phyloP scores from a whole-genome alignment of 92 coral and sea anemone species.

The Epizoanthus scotinus region DNA sequence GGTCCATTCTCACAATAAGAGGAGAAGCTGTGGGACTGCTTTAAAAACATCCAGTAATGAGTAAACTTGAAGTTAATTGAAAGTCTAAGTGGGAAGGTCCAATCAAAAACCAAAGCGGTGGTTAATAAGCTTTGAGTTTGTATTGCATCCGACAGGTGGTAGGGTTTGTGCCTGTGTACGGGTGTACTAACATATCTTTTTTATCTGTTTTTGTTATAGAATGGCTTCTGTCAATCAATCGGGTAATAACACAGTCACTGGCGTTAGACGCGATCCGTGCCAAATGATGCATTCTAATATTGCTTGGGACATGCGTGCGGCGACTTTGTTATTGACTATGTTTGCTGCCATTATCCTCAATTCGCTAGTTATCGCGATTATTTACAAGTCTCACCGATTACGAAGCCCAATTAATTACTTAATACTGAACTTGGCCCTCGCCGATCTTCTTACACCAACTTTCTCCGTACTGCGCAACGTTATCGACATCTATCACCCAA shows the following conservation, averaged over 20 bases:
- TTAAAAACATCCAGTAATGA: no score
- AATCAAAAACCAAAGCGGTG: no score
- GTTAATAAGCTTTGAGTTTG: no score
- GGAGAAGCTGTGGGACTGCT: no score
- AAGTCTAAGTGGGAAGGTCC: no score
- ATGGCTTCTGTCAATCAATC: conserved; percentile 8
- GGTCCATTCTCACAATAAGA: no score
- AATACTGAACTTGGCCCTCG: conserved; percentile 23
- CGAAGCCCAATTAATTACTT: conserved; percentile 20
- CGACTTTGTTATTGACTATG: not conserved
- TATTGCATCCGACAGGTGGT: no score
- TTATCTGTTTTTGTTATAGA: not conserved
- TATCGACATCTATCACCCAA: not conserved
- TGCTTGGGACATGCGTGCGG: not conserved
- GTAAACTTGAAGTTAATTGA: no score
- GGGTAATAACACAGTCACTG: not conserved
- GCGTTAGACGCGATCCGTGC: not conserved
- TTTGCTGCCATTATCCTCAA: conserved; percentile 3
- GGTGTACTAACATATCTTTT: not conserved
- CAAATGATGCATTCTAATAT: not conserved
- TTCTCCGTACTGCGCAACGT: conserved; percentile 18
- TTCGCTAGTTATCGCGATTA: conserved; percentile 15
- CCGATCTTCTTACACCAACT: conserved; percentile 12
- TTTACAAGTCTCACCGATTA: not conserved
- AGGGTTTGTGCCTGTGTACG: no score